Conservation (phyloP, 2,888 invertebrate genomes). For the Plusia festucae region DNA sequence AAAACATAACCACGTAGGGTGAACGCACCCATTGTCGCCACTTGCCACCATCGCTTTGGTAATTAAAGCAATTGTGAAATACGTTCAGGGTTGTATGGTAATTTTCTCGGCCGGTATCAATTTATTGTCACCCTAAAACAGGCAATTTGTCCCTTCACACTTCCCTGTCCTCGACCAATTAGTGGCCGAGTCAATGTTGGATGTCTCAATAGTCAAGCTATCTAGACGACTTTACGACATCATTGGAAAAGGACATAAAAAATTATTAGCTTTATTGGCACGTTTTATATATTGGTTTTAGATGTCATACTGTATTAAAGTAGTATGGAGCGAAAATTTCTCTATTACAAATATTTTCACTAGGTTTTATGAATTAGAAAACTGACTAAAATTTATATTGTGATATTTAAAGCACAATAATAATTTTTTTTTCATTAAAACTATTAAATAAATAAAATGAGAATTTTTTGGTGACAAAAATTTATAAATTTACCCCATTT, state of each 20-base stretch:
- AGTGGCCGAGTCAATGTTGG: conserved; percentile 78
- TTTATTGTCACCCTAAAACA: conserved; percentile 87
- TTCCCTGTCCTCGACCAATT: conserved; percentile 79
- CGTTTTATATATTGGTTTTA: conserved; percentile 19
- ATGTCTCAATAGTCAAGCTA: conserved; percentile 75
- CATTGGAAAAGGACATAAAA: conserved; percentile 45
- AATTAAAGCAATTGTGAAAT: conserved; percentile 86
- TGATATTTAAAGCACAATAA: no score
- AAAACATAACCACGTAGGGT: conserved; percentile 64
- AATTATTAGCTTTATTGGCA: conserved; percentile 57
- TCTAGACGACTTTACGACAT: conserved; percentile 61
- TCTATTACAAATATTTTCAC: no score
- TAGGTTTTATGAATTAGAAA: no score
- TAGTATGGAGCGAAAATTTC: not conserved
- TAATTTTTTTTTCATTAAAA: no score
- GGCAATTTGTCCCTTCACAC: conserved; percentile 81
- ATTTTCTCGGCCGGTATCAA: conserved; percentile 84
- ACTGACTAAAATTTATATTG: no score
- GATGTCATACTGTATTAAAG: not conserved
- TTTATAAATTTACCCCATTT: no score
- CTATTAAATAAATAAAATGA: no score
- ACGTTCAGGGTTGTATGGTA: conserved; percentile 82
- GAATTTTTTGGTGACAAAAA: no score
- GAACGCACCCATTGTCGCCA: conserved; percentile 70
- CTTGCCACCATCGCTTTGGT: conserved; percentile 72